phyloP scores from a whole-genome alignment of 2,797 vertebrate species.

The Apogon talboti region DNA sequence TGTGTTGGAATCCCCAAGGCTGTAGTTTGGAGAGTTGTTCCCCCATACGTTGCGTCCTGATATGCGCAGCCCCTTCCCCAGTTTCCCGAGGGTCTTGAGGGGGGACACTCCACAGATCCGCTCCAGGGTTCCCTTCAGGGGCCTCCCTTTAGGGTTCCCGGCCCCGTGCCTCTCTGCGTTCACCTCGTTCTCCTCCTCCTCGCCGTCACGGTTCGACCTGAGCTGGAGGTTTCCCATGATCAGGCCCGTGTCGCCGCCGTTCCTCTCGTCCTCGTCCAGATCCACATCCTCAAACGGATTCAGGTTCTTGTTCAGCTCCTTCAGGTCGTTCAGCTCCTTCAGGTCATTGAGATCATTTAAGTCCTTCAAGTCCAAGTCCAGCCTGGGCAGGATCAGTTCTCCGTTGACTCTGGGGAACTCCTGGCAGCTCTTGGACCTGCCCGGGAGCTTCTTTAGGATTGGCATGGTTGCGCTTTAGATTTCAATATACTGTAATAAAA shows the following conservation, averaged over 20 bases:
- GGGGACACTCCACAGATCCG: constrained; percentile 84
- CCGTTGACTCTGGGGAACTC: constrained; percentile 77
- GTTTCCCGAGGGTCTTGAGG: constrained; percentile 85
- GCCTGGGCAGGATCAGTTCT: constrained; percentile 81
- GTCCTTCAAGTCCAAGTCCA: constrained; percentile 76
- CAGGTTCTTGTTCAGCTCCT: constrained; percentile 78
- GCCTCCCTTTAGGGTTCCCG: constrained; percentile 75
- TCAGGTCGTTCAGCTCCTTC: constrained; percentile 72
- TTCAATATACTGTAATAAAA: constrained; percentile 68
- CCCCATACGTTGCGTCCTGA: constrained; percentile 83
- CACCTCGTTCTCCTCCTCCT: constrained; percentile 85
- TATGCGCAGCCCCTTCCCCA: constrained; percentile 85
- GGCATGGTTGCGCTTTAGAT: constrained; percentile 78
- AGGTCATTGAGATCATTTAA: constrained; percentile 76
- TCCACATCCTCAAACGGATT: constrained; percentile 86
- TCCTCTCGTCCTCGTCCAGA: constrained; percentile 73
- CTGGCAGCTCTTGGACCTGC: constrained; percentile 81
- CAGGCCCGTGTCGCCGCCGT: constrained; percentile 71
- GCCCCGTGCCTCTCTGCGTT: constrained; percentile 78
- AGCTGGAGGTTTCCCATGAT: constrained; percentile 76
- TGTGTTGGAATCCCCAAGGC: constrained; percentile 70
- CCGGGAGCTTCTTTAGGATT: constrained; percentile 85
- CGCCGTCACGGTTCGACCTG: constrained; percentile 75
- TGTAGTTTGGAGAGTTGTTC: constrained; percentile 68
- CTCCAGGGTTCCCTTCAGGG: constrained; percentile 84